phyloP scores from a whole-genome alignment of 1,140 invertebrate genomes.

The Archivesica marissinica region DNA sequence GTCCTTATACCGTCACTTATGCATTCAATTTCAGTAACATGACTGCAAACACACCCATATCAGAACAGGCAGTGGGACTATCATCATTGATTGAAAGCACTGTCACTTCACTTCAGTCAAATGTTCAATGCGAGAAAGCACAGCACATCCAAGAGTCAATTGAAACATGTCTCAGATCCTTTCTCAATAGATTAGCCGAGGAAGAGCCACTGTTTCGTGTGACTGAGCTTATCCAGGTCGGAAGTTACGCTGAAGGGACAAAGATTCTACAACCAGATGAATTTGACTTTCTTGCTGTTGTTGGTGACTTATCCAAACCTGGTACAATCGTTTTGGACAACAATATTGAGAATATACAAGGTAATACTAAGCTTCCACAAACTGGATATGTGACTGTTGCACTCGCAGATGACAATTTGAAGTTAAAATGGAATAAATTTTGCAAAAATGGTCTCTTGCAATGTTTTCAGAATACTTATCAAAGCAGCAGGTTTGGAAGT shows the following conservation, averaged over 20 bases:
- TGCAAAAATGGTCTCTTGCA: not conserved
- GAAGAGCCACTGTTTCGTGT: too few species aligned
- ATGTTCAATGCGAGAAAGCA: not conserved
- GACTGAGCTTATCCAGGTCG: not conserved
- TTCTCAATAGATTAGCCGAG: not conserved
- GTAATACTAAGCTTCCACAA: not conserved
- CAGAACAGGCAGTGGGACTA: not conserved
- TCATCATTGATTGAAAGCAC: not conserved
- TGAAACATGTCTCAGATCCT: not conserved
- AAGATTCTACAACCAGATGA: too few species aligned
- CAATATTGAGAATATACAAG: not conserved
- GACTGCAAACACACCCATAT: not conserved
- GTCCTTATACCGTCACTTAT: too few species aligned
- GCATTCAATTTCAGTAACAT: not conserved
- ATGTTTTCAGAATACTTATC: not conserved
- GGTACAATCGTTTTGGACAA: not conserved
- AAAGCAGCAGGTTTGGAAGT: not conserved
- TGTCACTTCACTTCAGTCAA: not conserved
- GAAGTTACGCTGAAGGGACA: not conserved
- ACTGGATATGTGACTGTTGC: not conserved
- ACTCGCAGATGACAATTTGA: not conserved
- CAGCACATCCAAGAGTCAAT: not conserved
- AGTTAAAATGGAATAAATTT: not conserved
- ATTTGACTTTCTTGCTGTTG: slow-evolving; percentile 1
- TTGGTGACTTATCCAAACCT: too few species aligned